Evolutionary conservation across 2,797 vertebrate species (phyloP).

Genomic region (Gallinago nigripennis): DNA sequence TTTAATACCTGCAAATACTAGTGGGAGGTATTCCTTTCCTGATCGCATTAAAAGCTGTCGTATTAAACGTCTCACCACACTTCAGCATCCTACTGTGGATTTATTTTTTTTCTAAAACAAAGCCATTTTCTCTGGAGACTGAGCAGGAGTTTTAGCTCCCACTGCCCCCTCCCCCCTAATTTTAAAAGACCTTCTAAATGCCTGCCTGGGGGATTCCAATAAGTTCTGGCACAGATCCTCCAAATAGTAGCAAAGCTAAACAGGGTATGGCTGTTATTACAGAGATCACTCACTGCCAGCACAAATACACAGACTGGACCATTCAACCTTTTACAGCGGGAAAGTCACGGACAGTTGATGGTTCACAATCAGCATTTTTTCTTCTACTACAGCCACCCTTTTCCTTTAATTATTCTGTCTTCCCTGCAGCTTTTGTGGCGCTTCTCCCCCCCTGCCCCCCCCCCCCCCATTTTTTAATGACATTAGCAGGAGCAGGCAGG

Average conservation of each 20-base stretch:
- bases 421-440: neutral
- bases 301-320: constrained; percentile 50
- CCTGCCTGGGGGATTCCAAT: constrained; percentile 33
- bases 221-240: constrained; percentile 18
- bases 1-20: constrained; percentile 40
- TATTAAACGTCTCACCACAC: neutral
- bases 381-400: neutral
- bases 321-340: constrained; percentile 17
- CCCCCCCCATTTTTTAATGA: neutral
- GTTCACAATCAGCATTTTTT: constrained; percentile 32
- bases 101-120: neutral
- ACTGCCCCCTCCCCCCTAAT: neutral
- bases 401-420: neutral
- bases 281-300: constrained; percentile 43
- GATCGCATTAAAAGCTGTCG: neutral
- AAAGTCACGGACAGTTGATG: neutral
- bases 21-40: constrained; percentile 19
- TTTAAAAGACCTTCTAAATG: neutral
- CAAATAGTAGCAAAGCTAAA: constrained; percentile 57
- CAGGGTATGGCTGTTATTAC: constrained; percentile 29
- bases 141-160: neutral
- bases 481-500: neutral
- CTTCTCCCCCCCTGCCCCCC: fast-evolving
- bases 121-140: neutral
- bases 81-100: neutral